phyloP scores from a whole-genome alignment of 2,797 vertebrate genomes.

The Spizella passerina region DNA sequence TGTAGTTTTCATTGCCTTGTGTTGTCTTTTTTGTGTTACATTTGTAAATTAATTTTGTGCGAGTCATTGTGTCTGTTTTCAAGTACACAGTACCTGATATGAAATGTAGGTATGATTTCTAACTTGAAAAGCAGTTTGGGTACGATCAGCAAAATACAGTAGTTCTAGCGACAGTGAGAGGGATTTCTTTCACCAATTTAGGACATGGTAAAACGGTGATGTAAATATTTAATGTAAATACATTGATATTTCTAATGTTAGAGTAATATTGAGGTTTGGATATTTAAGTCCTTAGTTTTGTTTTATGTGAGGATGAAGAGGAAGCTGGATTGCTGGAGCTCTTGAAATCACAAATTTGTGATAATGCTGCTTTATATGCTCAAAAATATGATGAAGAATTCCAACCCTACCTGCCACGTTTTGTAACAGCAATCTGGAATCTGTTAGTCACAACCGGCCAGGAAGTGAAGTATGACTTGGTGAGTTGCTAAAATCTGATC shows the following conservation, averaged over 20 bases:
- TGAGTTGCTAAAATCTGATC: slow-evolving; percentile 69
- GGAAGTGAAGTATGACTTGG: slow-evolving; percentile 98
- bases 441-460: slow-evolving; percentile 96
- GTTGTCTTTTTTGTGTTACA: neutral
- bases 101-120: neutral
- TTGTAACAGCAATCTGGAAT: slow-evolving; percentile 98
- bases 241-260: neutral
- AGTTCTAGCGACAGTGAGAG: neutral
- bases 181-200: neutral
- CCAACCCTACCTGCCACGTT: slow-evolving; percentile 93
- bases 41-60: neutral
- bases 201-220: neutral
- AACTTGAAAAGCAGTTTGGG: neutral
- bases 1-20: neutral
- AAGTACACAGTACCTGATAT: neutral
- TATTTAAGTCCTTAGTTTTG: slow-evolving; percentile 55
- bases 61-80: neutral
- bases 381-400: slow-evolving; percentile 99
- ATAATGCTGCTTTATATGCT: slow-evolving; percentile 96
- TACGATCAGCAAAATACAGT: neutral
- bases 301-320: slow-evolving; percentile 91
- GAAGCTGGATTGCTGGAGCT: slow-evolving; percentile 96
- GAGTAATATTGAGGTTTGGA: neutral
- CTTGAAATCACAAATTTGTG: slow-evolving; percentile 97
- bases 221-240: neutral